Base-by-base conservation (phyloP, 2,888 invertebrate genomes). In the Platycheirus albimanus region DNA sequence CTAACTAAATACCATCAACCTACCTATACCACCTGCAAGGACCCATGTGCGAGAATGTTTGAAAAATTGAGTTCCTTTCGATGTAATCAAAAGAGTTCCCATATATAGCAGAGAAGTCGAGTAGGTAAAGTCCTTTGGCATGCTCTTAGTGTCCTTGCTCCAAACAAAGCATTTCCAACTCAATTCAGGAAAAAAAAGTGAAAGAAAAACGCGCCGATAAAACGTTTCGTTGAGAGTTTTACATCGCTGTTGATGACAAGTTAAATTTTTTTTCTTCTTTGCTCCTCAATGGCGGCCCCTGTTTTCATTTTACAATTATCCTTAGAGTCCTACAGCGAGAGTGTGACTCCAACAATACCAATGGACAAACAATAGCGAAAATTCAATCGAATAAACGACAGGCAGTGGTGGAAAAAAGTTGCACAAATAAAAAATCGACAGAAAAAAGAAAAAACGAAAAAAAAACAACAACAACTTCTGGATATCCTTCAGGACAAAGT, bases 181-280 rank as follows among this genome's bases (percentile, higher is more conserved):
- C 28, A 61, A 43, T 61, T n/a, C 28, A 58, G 1, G 67, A 13
- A 8, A 19, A 13, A 28, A 49, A 41, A 58, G 41, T 49, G 24
- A 24, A 49, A 49, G 8, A 67, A 51, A 67, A 58, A 45, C 52
- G 20, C 54, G 49, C 41, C 70, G 71, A 74, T 69, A 69, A 79
- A 63, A 67, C 54, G 58, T 49, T 72, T 63, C 52, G 61, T 66
- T 74, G 67, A 63, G 69, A 69, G 52, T 79, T 79, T 74, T 74
- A 79, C 79, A 79, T 74, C 63, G 38, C 79, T 74, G 74, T 74
- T 72, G 79, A 67, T 79, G 74, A 74, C 79, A 74, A 67, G 13
- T 69, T 79, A 8, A 33, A 30, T 49, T 54, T 38, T 58, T 67
- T 63, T 47, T 63, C 19, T 36, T 17, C 7, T 17, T 7, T 6